Evolutionary conservation across 2,113 vertebrate genomes (phyloP).

Genomic region (Pardalotus punctatus): DNA sequence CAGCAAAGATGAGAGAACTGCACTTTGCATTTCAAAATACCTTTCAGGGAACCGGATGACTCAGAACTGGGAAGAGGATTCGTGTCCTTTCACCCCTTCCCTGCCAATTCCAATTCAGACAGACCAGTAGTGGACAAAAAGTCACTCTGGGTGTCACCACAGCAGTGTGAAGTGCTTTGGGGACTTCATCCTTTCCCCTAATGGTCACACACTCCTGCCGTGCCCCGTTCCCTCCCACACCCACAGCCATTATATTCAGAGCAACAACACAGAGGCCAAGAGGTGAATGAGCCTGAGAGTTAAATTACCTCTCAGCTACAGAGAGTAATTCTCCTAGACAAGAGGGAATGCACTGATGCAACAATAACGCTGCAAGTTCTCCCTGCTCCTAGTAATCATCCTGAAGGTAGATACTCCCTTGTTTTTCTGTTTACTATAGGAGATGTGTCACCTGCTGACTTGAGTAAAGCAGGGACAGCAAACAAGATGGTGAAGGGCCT

Average conservation of each 20-base stretch:
- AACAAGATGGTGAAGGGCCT: background rate
- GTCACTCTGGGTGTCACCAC: background rate
- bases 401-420: background rate
- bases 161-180: background rate
- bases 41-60: background rate
- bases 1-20: background rate
- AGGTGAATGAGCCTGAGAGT: constrained; percentile 28
- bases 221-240: accelerated
- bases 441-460: background rate
- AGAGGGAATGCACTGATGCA: background rate
- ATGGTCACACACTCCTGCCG: background rate
- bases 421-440: background rate
- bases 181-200: background rate
- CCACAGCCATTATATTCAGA: background rate
- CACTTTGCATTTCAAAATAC: background rate
- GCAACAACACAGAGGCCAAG: constrained; percentile 16
- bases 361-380: background rate
- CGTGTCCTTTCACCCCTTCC: background rate
- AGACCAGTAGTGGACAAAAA: background rate
- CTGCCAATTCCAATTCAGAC: background rate
- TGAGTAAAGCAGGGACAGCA: background rate
- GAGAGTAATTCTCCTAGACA: constrained; percentile 49
- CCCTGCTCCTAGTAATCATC: background rate
- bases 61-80: background rate
- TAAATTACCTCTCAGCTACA: constrained; percentile 46